Evolutionary conservation across 2,113 vertebrate genomes (phyloP), one percentile per base, ranked within the genome.

Genomic region (Osmerus eperlanus): DNA sequence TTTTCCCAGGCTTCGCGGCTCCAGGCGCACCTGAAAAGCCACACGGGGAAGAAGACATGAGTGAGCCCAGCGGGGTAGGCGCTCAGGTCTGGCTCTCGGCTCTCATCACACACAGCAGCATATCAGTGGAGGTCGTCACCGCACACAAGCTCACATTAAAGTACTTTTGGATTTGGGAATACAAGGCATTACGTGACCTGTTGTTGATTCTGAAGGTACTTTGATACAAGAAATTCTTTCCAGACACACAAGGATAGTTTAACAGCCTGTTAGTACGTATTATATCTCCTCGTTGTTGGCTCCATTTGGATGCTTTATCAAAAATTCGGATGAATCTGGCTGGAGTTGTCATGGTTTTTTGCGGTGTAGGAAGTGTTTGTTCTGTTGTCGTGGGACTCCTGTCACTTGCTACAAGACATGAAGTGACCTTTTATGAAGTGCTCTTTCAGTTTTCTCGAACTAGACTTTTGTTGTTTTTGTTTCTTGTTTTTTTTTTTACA

Each of bases 1-100:
- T 92, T 92, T 75, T 84, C 89, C 15, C 90, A 91, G 0, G 67
- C 76, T 0, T 83, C 85, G 1, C 87, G 89, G 7, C 89, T 90
- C 19, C 83, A 87, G 65, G 80, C 87, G 65, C 91, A 89, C 79
- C 0, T 85, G 18, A 81, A 71, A 67, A 89, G 84, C 6, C 87
- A 91, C 70, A 55, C 73, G 0, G 83, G 60, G 29, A 72, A 76
- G 67, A 70, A 60, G 53, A 62, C 85, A 68, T 88, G 78, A 91
- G 19, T 2, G 16, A 55, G 7, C 8, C 9, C 21, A 19, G 32
- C 32, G 56, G 58, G 14, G 29, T 19, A 62, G n/a, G 25, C 19
- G 19, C 2, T 3, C 18, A 64, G 53, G 29, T 15, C 12, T 3
- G 71, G n/a, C 19, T 21, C 3, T 52, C 32, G 19, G 23, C 16